Evolutionary conservation across 2,888 invertebrate genomes (phyloP), one percentile per base, ranked within the genome.

Genomic region (Andrena praecox): DNA sequence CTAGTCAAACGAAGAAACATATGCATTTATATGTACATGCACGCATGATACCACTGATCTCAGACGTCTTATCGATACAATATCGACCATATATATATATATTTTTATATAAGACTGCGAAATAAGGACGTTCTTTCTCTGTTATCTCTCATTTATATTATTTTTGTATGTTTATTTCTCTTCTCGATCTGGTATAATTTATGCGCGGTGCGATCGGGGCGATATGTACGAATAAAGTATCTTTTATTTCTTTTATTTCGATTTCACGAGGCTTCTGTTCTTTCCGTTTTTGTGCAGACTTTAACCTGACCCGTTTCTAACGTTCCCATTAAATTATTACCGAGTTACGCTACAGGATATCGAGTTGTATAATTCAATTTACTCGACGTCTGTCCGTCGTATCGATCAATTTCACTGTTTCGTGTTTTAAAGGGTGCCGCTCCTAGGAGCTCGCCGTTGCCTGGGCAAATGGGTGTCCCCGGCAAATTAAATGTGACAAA

Each of bases 351-450:
- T 79, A 77, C 73, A 80, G 69, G 80, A 88, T 82, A 80, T 82
- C 85, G 73, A 76, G 68, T 86, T 86, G 80, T 87, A 62, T 75
- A 78, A 80, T 79, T 77, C 77, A 86, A 83, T 87, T 86, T 80
- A 56, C 71, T 56, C 66, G 60, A 69, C 64, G 75, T 54, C 52
- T 60, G 69, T 16, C 81, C 54, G 77, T 72, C 82, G 72, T 60
- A 80, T 54, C 76, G 80, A 87, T 84, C 87, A 64, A 74, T 75
- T 83, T 84, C 77, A 64, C 56, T 48, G 74, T 78, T 84, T 76
- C 77, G 62, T 75, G 87, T 85, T 89, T 89, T 75, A 89, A 89
- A 85, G 83, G 86, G 89, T 87, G 87, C 77, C 86, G 69, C 80
- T 84, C 73, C 73, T 70, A 83, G 70, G 31, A 72, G 66, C 80